Conservation (phyloP, 2,113 vertebrate genomes). For the Microcebus griseorufus region DNA sequence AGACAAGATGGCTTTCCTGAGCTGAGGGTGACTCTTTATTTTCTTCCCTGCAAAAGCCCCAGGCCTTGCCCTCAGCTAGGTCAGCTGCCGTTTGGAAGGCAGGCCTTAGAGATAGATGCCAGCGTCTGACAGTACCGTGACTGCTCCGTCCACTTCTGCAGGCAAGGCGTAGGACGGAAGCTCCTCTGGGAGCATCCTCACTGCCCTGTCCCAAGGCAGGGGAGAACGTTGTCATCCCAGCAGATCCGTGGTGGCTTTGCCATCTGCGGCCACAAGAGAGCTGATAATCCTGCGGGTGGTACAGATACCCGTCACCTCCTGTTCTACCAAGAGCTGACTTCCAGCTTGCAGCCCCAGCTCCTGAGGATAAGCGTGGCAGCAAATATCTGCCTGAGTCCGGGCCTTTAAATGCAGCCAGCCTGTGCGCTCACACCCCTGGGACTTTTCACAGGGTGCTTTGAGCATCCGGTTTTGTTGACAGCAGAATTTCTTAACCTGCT, state of each 20-base stretch:
- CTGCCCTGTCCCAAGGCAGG: neutral
- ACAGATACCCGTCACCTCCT: neutral
- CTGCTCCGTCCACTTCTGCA: neutral
- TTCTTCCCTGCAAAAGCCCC: neutral
- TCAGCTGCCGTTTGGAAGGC: neutral
- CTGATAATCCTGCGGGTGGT: neutral
- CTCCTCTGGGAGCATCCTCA: neutral
- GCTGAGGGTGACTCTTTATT: neutral
- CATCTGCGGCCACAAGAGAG: neutral
- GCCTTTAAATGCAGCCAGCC: neutral
- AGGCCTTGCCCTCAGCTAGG: neutral
- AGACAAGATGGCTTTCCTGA: neutral
- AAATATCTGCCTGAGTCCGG: neutral
- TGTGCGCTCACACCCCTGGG: too few species aligned
- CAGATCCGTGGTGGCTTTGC: neutral
- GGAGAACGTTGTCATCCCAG: neutral
- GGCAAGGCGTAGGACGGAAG: neutral
- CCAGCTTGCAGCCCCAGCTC: neutral
- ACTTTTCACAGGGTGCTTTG: neutral
- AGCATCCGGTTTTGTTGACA: neutral
- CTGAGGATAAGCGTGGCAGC: neutral
- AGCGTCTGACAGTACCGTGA: neutral
- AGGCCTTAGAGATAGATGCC: neutral
- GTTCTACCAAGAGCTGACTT: neutral
- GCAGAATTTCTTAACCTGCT: neutral